These are phyloP conservation scores for Sylvia atricapilla DNA, from an alignment of 2,113 vertebrate species.

Conservation along the genomic window DNA sequence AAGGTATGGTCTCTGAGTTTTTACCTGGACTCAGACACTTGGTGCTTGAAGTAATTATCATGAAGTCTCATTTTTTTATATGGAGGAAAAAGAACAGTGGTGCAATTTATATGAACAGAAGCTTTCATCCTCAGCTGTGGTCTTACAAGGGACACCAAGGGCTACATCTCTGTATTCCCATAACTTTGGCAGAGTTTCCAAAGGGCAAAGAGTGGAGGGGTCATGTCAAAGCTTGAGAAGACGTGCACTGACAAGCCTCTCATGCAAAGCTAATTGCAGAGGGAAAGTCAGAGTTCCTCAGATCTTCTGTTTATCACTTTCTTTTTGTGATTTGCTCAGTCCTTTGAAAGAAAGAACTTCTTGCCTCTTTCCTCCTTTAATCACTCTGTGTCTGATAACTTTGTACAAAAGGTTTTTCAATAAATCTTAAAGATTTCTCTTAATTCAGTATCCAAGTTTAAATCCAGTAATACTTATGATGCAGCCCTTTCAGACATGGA, in stretches of 20 bases:
- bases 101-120: background rate
- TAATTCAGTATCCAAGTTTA: background rate
- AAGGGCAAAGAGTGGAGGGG: background rate
- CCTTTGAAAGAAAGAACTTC: background rate
- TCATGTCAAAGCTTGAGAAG: background rate
- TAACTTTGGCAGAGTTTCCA: background rate
- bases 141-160: background rate
- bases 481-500: background rate
- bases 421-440: background rate
- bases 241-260: background rate
- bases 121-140: background rate
- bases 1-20: background rate
- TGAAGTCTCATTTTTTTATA: background rate
- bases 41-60: background rate
- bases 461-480: background rate
- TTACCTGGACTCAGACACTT: background rate
- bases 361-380: background rate
- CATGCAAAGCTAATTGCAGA: slow-evolving; percentile 4
- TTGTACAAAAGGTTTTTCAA: background rate
- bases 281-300: background rate
- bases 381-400: background rate
- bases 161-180: background rate
- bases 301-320: background rate
- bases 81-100: background rate
- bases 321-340: background rate